These are phyloP conservation scores for Argentina silus DNA, from an alignment of 2,797 vertebrate genomes.

Conservation along the genomic window DNA sequence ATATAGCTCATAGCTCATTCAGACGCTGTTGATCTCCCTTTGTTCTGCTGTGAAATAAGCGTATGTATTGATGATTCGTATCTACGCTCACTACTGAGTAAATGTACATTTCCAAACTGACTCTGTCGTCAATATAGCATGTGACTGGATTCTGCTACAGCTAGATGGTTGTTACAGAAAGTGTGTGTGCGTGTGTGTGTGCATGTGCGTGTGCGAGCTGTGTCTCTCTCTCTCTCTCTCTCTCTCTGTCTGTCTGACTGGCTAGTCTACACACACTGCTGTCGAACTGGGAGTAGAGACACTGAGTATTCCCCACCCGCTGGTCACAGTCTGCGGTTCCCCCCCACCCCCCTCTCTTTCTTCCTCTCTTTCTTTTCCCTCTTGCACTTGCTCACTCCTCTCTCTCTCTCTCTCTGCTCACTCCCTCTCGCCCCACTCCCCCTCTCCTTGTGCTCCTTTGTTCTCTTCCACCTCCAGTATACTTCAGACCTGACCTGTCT, in stretches of 20 bases:
- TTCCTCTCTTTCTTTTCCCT: not conserved
- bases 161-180: too few relatives aligned
- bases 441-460: constrained; percentile 7
- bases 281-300: not conserved
- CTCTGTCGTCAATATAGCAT: too few relatives aligned
- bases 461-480: not conserved
- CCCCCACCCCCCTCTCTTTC: not conserved
- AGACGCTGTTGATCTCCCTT: not conserved
- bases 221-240: not conserved
- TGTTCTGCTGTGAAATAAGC: not conserved
- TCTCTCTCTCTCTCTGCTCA: not conserved
- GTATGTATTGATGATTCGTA: not conserved
- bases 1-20: constrained; percentile 1
- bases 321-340: constrained; percentile 9
- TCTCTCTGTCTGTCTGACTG: constrained; percentile 8
- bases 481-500: not conserved
- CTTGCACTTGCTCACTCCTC: not conserved
- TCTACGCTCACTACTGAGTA: not conserved
- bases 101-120: too few relatives aligned
- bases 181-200: constrained; percentile 1
- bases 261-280: not conserved
- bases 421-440: not conserved
- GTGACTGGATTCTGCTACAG: too few relatives aligned
- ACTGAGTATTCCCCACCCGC: not conserved
- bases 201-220: not conserved